These are phyloP conservation scores for Standfussiana lucernea DNA, from an alignment of 2,888 invertebrate genomes.

Conservation along the genomic window DNA sequence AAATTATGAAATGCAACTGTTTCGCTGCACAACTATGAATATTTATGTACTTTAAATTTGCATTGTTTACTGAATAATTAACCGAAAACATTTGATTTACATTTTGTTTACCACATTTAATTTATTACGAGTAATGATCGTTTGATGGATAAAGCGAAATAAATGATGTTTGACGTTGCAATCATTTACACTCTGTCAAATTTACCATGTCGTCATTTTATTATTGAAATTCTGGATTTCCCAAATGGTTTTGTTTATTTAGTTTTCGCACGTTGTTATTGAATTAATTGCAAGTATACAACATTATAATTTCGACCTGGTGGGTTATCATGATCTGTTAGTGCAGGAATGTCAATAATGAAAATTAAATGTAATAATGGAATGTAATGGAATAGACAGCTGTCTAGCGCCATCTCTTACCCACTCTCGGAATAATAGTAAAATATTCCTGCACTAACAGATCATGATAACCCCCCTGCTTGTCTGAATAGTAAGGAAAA, in stretches of 20 bases:
- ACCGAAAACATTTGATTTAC: conserved; percentile 15
- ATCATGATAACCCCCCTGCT: no score
- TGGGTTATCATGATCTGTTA: no score
- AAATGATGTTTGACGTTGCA: conserved; percentile 17
- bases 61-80: conserved; percentile 29
- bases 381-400: no score
- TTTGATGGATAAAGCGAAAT: conserved; percentile 17
- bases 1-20: neutral
- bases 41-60: conserved; percentile 28
- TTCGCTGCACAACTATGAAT: neutral
- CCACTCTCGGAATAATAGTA: no score
- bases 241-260: neutral
- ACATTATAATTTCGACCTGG: no score
- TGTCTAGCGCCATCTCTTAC: no score
- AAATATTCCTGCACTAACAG: no score
- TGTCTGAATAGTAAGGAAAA: no score
- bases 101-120: conserved; percentile 12
- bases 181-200: neutral
- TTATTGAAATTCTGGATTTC: neutral
- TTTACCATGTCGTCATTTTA: neutral
- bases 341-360: no score
- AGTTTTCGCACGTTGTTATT: no score
- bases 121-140: neutral
- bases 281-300: no score
- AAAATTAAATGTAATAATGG: no score